Percentiles rank a stretch among this genome's conserved stretches.
Evolutionary conservation across 2,888 invertebrate genomes (phyloP).

Genomic region (Disparrhopalites patrizii): DNA sequence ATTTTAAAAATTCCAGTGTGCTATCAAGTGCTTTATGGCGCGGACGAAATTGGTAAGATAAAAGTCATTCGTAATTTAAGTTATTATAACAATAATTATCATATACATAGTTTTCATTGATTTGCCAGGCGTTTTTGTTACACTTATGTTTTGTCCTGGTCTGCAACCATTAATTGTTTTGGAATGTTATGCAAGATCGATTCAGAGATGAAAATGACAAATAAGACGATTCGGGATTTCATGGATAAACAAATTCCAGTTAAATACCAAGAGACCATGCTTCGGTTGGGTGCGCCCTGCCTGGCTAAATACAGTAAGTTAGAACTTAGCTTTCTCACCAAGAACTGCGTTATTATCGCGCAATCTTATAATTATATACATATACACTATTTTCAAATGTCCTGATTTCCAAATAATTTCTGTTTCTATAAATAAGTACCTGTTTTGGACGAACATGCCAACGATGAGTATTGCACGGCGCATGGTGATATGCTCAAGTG

Average conservation of each 20-base stretch:
- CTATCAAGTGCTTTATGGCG: constrained; percentile 7
- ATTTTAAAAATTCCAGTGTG: too few species aligned
- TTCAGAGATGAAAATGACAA: background rate
- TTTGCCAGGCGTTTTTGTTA: too few species aligned
- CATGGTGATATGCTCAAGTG: background rate
- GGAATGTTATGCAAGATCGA: background rate
- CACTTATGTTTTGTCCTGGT: too few species aligned
- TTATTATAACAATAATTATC: too few species aligned
- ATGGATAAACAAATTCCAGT: background rate
- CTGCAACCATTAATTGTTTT: too few species aligned
- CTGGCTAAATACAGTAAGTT: background rate
- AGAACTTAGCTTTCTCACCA: too few species aligned
- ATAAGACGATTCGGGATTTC: background rate
- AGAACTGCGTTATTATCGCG: too few species aligned
- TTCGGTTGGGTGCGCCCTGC: background rate
- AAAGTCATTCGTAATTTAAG: too few species aligned
- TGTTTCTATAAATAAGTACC: background rate
- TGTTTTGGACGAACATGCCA: background rate
- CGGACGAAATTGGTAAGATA: constrained; percentile 3
- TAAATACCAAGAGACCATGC: background rate
- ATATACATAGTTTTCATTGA: too few species aligned
- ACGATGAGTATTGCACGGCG: background rate
- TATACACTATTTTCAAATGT: too few species aligned
- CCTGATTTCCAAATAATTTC: background rate
- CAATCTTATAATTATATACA: too few species aligned